A percentile compares a stretch with the other conserved stretches of the same genome.
phyloP scores from a whole-genome alignment of 2,113 vertebrate genomes.

The Oxyruncus cristatus region DNA sequence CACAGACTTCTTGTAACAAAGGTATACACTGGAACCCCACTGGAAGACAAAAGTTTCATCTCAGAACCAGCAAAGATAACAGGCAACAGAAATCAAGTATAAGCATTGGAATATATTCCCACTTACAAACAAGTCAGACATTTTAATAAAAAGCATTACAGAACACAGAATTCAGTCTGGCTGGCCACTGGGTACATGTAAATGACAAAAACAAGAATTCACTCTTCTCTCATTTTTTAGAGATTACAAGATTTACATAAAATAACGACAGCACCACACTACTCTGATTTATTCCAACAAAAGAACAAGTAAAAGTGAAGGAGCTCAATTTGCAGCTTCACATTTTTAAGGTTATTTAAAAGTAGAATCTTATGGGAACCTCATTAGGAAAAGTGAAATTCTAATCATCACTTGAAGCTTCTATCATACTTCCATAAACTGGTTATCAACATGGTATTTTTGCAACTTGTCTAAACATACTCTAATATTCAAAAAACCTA shows the following conservation, averaged over 20 bases:
- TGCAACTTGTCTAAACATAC: not conserved
- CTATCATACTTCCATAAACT: not conserved
- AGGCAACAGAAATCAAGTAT: not conserved
- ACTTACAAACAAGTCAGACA: not conserved
- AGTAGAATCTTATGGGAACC: not conserved
- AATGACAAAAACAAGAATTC: not conserved
- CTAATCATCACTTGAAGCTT: not conserved
- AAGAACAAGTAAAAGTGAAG: not conserved
- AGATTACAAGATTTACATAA: not conserved
- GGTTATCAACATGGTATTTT: not conserved
- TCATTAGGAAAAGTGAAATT: not conserved
- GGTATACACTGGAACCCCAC: slow-evolving; percentile 97
- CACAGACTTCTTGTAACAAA: slow-evolving; percentile 98
- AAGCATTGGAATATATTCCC: not conserved
- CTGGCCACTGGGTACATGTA: not conserved
- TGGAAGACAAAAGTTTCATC: slow-evolving; percentile 69
- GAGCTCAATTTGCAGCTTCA: not conserved
- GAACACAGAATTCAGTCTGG: not conserved
- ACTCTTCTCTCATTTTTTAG: not conserved
- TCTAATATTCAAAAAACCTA: not conserved
- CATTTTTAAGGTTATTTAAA: not conserved
- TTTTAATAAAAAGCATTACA: not conserved
- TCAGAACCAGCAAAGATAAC: not conserved
- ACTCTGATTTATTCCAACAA: not conserved
- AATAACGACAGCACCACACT: not conserved